phyloP scores from a whole-genome alignment of 2,113 vertebrate species.

The Melanotaenia duboulayi region DNA sequence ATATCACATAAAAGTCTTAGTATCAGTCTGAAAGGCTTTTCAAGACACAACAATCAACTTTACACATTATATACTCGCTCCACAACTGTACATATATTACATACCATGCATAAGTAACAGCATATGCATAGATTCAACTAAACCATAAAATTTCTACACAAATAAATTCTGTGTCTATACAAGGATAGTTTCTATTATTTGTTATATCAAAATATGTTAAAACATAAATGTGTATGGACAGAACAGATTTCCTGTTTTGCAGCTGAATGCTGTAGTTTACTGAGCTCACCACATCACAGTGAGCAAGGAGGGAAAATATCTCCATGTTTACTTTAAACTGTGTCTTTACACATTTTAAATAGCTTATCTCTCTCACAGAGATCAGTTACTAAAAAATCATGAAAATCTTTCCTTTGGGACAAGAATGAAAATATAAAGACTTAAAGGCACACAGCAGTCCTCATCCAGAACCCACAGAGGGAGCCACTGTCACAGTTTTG shows the following conservation, averaged over 20 bases:
- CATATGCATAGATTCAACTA: neutral
- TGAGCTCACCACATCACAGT: neutral
- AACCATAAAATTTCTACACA: neutral
- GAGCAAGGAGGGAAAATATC: neutral
- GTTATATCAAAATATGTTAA: neutral
- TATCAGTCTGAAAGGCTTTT: neutral
- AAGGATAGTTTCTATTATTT: neutral
- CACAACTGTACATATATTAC: conserved; percentile 2
- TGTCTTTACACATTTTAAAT: neutral
- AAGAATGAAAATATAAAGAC: neutral
- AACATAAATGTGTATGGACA: too few relatives aligned
- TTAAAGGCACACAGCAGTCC: neutral
- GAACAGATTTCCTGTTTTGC: too few relatives aligned
- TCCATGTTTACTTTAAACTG: neutral
- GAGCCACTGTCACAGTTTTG: conserved; percentile 10
- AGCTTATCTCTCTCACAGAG: neutral
- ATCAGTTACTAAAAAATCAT: neutral
- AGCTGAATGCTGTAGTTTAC: too few relatives aligned
- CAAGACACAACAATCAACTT: neutral
- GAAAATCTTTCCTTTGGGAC: neutral
- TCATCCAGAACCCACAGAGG: conserved; percentile 29
- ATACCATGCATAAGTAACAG: neutral
- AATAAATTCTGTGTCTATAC: neutral
- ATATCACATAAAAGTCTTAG: conserved; percentile 32
- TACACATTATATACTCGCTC: neutral